Conservation (phyloP, 2,888 invertebrate genomes). For the Lycophotia porphyrea region DNA sequence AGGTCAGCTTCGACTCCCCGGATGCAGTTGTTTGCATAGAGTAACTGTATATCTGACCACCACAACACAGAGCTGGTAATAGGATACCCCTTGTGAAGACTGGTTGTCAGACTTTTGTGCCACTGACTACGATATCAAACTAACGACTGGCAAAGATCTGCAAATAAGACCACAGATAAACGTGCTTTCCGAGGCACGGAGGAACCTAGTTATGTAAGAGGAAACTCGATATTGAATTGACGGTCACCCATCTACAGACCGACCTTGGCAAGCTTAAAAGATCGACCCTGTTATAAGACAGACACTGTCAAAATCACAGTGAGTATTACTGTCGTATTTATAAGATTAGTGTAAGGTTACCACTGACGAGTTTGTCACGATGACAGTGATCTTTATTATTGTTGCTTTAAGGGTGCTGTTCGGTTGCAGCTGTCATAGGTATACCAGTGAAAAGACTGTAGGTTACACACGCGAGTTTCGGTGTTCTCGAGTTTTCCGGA, state of each 20-base stretch:
- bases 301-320: neutral
- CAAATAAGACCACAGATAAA: neutral
- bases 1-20: neutral
- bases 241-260: neutral
- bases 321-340: too few relatives aligned
- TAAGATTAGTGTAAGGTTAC: neutral
- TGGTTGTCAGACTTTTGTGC: neutral
- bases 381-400: neutral
- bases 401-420: neutral
- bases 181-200: neutral
- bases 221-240: neutral
- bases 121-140: too few relatives aligned
- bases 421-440: neutral
- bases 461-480: slow-evolving; percentile 28
- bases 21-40: neutral
- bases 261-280: neutral
- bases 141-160: neutral
- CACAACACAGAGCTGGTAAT: neutral
- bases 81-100: neutral
- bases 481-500: slow-evolving; percentile 29
- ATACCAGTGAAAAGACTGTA: neutral
- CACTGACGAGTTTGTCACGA: neutral
- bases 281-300: neutral
- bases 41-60: neutral
- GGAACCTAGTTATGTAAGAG: too few relatives aligned